Evolutionary conservation across 2,888 invertebrate genomes (phyloP), one percentile per base, ranked within the genome.

Genomic region (Furcula furcula): DNA sequence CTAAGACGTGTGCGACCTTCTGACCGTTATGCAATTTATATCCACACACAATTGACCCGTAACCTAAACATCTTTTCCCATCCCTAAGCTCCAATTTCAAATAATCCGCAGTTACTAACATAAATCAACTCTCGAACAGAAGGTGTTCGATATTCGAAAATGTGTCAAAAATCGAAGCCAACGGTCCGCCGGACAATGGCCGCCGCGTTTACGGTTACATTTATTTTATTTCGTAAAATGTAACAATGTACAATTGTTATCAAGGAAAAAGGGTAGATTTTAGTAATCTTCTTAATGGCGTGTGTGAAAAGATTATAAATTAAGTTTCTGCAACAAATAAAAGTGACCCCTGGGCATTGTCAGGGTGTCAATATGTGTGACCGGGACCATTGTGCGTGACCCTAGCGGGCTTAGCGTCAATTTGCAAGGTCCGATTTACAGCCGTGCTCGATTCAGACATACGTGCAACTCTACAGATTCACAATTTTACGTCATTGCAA

Each of bases 271-370:
- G 87, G 88, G 88, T 87, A 85, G 79, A 79, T 82, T 82, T 82
- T 78, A 59, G 86, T 88, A 88, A 88, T 87, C 88, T 88, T 77
- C 88, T 87, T 88, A 87, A 88, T 87, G 85, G 87, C 75, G 77
- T 86, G 85, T 87, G 86, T 87, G 86, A 88, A 87, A 85, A 89
- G 89, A 89, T 89, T 89, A 89, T 89, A 88, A 88, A 87, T 89
- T 88, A 88, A 88, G 87, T 88, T 87, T 86, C 82, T 82, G 83
- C 76, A 82, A 86, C 89, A 87, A 89, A 89, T 88, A 88, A 87
- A 89, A 84, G 70, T 89, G 89, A 89, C 89, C 89, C 89, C 82
- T 74, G 79, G 76, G 67, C 58, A 84, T 88, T 87, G 87, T 89
- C 65, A 44, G 75, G 79, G 87, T 86, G 89, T 86, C 89, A 84